Evolutionary conservation across 2,797 vertebrate genomes (phyloP).

Genomic region (Momotus momota): DNA sequence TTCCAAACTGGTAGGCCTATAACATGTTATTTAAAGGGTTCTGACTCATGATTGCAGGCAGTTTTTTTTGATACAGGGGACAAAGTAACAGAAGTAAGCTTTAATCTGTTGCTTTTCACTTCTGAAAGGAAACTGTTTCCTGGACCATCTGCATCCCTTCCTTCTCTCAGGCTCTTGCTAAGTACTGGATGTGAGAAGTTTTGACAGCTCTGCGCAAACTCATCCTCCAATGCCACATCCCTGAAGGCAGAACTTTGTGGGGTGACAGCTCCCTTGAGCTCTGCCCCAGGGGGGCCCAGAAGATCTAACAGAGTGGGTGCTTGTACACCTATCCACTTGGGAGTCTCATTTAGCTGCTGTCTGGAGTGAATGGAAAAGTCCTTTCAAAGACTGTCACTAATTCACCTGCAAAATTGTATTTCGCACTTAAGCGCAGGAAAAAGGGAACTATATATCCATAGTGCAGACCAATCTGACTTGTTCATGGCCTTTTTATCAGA

Average conservation of each 20-base stretch:
- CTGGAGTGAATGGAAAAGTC: neutral
- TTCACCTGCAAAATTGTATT: neutral
- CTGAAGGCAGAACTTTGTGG: neutral
- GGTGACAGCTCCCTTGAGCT: neutral
- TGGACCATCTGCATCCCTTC: neutral
- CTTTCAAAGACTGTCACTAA: neutral
- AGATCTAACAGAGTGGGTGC: neutral
- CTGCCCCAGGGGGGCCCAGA: fast-evolving
- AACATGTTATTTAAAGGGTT: neutral
- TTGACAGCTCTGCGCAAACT: neutral
- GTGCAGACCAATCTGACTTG: neutral
- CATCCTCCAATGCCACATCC: neutral
- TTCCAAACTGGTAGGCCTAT: neutral
- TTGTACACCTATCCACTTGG: neutral
- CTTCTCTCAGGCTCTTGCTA: neutral
- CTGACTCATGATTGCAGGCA: neutral
- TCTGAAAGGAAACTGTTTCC: neutral
- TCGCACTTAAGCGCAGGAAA: neutral
- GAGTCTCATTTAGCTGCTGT: neutral
- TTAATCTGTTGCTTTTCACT: neutral
- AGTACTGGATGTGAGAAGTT: neutral
- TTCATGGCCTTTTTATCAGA: neutral
- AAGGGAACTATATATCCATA: neutral
- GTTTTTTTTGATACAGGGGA: neutral
- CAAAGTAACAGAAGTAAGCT: neutral